Evolutionary conservation across 2,888 invertebrate species (phyloP).

Genomic region (Ashinkailepas kermadecensis): DNA sequence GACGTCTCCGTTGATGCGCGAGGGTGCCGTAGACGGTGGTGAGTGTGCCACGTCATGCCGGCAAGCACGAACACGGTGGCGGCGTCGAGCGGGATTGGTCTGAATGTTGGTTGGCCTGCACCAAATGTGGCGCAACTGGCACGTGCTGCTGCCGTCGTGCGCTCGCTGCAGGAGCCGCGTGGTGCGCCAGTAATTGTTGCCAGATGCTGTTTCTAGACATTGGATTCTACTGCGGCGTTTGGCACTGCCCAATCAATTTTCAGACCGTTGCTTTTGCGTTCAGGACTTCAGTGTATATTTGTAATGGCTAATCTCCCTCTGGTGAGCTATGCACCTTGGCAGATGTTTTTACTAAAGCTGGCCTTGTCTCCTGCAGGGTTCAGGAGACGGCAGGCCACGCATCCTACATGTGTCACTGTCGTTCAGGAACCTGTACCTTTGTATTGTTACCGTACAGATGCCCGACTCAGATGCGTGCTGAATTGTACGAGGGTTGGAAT

Average conservation of each 20-base stretch:
- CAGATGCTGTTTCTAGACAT: too few relatives aligned
- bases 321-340: too few relatives aligned
- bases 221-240: too few relatives aligned
- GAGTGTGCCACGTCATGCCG: conserved; percentile 34
- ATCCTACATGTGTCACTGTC: conserved; percentile 20
- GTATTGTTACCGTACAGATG: not conserved
- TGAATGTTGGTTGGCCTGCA: too few relatives aligned
- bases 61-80: not conserved
- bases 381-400: conserved; percentile 9
- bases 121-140: too few relatives aligned
- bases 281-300: too few relatives aligned
- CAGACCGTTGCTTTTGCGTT: too few relatives aligned
- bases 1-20: conserved; percentile 88
- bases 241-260: too few relatives aligned
- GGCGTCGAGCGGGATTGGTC: not conserved
- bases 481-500: conserved; percentile 9
- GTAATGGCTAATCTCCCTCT: too few relatives aligned
- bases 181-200: too few relatives aligned
- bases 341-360: not conserved
- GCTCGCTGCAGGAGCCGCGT: too few relatives aligned
- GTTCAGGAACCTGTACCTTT: not conserved
- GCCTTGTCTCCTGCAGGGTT: conserved; percentile 18
- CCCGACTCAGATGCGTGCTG: not conserved
- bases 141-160: too few relatives aligned
- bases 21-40: conserved; percentile 44